phyloP scores from a whole-genome alignment of 1,140 invertebrate genomes.

The Philaenus spumarius region DNA sequence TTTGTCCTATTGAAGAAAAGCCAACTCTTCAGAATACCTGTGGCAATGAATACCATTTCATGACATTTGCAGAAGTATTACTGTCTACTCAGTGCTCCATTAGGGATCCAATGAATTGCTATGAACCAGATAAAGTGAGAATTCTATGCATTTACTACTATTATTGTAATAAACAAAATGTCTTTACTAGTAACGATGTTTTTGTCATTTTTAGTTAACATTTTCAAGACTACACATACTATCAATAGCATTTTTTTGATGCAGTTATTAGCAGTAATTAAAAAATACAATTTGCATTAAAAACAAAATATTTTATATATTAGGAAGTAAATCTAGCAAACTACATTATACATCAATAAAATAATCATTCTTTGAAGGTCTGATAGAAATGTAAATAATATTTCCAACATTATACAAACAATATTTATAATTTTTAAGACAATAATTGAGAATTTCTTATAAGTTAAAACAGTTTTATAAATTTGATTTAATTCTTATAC shows the following conservation, averaged over 20 bases:
- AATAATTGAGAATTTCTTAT: too few species aligned
- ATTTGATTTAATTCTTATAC: too few species aligned
- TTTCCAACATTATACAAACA: too few species aligned
- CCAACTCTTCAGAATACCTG: slow-evolving; percentile 1
- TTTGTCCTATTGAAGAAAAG: background rate
- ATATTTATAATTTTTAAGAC: too few species aligned
- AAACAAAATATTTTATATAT: background rate
- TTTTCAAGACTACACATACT: background rate
- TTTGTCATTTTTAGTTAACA: background rate
- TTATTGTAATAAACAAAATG: background rate
- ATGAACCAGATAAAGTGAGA: slow-evolving; percentile 1
- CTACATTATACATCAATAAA: too few species aligned
- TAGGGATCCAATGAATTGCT: slow-evolving; percentile 4
- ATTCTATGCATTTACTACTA: background rate
- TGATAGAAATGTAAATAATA: too few species aligned
- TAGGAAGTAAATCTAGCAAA: background rate
- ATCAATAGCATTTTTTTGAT: background rate
- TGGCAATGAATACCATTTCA: background rate
- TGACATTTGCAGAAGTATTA: background rate
- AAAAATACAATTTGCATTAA: background rate
- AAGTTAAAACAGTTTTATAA: too few species aligned
- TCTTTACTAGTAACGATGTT: background rate
- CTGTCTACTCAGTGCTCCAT: background rate
- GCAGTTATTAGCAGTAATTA: background rate
- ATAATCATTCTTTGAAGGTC: too few species aligned